These are phyloP conservation scores for Pachypanchax playfairii DNA, from an alignment of 2,113 vertebrate genomes.

Conservation along the genomic window DNA sequence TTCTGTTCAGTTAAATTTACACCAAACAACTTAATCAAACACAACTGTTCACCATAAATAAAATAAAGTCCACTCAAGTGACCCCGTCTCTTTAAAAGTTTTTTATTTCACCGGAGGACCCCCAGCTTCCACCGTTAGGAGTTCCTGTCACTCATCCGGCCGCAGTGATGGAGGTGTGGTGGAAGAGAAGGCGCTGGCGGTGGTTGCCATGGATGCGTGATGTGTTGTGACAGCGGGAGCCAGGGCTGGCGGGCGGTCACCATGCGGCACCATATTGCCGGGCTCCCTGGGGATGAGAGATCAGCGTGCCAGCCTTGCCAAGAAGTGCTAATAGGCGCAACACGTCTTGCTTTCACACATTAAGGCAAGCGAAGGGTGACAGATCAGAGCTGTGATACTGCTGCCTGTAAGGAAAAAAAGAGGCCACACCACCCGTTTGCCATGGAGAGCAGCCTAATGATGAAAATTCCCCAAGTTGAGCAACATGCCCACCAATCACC, in stretches of 20 bases:
- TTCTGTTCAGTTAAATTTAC: neutral
- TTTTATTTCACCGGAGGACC: constrained; percentile 25
- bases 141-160: constrained; percentile 57
- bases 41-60: constrained; percentile 1
- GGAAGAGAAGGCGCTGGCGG: constrained; percentile 50
- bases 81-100: constrained; percentile 31
- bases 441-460: constrained; percentile 69
- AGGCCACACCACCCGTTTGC: constrained; percentile 68
- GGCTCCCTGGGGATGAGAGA: constrained; percentile 79
- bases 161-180: constrained; percentile 61
- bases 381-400: constrained; percentile 87
- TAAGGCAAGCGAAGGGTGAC: constrained; percentile 84
- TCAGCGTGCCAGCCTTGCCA: constrained; percentile 83
- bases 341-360: constrained; percentile 90
- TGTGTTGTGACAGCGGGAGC: constrained; percentile 84
- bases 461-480: constrained; percentile 59
- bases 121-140: constrained; percentile 30
- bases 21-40: neutral
- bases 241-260: constrained; percentile 77
- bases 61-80: constrained; percentile 13
- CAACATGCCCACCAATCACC: constrained; percentile 54
- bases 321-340: constrained; percentile 89
- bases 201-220: constrained; percentile 70
- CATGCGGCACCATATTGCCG: constrained; percentile 83
- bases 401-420: constrained; percentile 74